Base-by-base conservation (phyloP, 2,113 vertebrate species). In the Ochotona curzoniae region DNA sequence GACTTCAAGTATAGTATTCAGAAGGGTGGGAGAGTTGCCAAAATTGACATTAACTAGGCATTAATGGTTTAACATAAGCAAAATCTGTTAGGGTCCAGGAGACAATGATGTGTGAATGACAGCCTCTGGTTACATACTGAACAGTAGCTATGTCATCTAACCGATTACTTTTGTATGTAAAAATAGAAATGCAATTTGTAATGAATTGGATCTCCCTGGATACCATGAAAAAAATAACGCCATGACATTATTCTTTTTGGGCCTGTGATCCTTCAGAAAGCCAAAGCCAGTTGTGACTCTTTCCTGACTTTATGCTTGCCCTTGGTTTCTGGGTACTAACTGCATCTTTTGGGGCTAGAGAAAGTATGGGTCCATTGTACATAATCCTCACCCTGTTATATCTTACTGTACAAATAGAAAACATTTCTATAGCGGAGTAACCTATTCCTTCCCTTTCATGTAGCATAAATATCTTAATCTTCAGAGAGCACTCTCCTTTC, bases 241-340 rank as follows among this genome's bases (percentile, higher is more conserved):
- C 95, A 94, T 95, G 44, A 82, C 44, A 1, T 96, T 96, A 76
- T 93, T 70, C 1, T 20, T 92, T 96, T 97, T 44, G 38, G 97
- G 93, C 80, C 97, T 71, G 86, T 91, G 69, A 49, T 95, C 88
- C 95, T 94, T 95, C 92, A 93, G 21, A 57, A 81, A 98, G 70
- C 66, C 91, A 93, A 94, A 97, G 92, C 75, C 93, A 87, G 87
- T 79, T 95, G 93, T 96, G 96, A 95, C 81, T 92, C 95, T 95
- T 97, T 54, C 54, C 74, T 96, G 96, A 84, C 84, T 94, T 73
- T 81, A 44, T 86, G 21, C 69, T 94, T 82, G 44, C 78, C 95
- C 96, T 93, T 96, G 87, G 85, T 97, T 98, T 97, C 94, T 94
- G 83, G 88, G 90, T 93, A 96, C 94, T 94, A 97, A 95, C 87